Percentiles rank a stretch among this genome's conserved stretches.
Conservation (phyloP, 2,113 vertebrate genomes). For the Limanda limanda region DNA sequence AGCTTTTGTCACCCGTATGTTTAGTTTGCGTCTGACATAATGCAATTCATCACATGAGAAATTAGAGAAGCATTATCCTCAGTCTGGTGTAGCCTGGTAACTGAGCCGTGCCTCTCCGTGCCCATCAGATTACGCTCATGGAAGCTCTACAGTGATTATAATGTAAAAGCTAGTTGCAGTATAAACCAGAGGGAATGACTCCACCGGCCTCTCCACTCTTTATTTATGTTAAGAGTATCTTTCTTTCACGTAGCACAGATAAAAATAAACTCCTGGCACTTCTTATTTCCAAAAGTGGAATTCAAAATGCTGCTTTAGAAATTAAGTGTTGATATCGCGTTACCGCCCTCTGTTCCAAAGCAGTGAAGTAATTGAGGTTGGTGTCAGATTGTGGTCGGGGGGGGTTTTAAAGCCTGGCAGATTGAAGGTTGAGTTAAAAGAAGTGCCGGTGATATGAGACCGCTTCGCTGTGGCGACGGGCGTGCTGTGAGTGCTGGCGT, state of each 20-base stretch:
- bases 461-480: background rate
- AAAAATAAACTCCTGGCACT: conserved; percentile 78
- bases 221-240: conserved; percentile 71
- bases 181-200: conserved; percentile 55
- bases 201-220: conserved; percentile 56
- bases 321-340: conserved; percentile 79
- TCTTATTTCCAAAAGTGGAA: conserved; percentile 72
- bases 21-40: conserved; percentile 50
- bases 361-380: conserved; percentile 80
- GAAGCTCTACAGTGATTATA: conserved; percentile 53
- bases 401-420: conserved; percentile 64
- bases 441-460: conserved; percentile 65
- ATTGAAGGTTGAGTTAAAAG: conserved; percentile 71
- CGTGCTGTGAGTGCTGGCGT: conserved; percentile 2
- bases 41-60: conserved; percentile 57
- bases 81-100: conserved; percentile 24
- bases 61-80: conserved; percentile 42
- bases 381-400: conserved; percentile 81
- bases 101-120: conserved; percentile 47
- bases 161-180: conserved; percentile 60
- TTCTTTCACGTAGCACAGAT: conserved; percentile 68
- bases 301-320: conserved; percentile 68
- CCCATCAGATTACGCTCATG: conserved; percentile 70
- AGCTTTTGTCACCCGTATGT: conserved; percentile 43
- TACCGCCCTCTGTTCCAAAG: conserved; percentile 63